These are phyloP conservation scores for Halcyon leucocephala DNA, from an alignment of 2,797 vertebrate genomes.

Conservation along the genomic window DNA sequence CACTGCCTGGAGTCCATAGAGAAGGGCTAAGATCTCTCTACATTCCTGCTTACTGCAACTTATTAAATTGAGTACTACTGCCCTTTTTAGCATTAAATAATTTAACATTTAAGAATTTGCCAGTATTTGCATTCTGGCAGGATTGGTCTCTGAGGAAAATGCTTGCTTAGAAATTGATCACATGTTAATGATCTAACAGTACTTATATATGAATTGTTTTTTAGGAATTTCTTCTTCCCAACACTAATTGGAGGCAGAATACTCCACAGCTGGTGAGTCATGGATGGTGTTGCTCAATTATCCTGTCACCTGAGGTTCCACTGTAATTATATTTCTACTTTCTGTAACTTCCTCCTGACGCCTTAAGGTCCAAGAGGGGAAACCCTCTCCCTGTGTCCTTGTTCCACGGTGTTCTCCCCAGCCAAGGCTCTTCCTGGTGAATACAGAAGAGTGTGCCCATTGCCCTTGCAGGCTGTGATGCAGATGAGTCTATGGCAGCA, in stretches of 20 bases:
- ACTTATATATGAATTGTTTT: background rate
- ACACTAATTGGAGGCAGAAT: background rate
- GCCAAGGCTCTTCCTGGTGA: background rate
- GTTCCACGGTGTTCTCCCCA: fast-evolving
- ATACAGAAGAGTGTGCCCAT: fast-evolving
- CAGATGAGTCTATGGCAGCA: background rate
- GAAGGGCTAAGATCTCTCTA: background rate
- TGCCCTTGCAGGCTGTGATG: fast-evolving
- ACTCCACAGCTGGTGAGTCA: background rate
- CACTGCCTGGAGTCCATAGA: background rate
- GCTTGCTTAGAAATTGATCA: background rate
- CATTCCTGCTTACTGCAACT: background rate
- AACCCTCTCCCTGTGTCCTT: background rate
- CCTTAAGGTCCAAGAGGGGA: background rate
- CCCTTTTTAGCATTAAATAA: background rate
- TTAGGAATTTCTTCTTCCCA: background rate
- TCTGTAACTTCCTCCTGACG: background rate
- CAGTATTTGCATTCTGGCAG: background rate
- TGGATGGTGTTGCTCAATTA: fast-evolving
- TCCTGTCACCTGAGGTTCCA: background rate
- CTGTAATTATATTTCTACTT: background rate
- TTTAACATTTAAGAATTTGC: background rate
- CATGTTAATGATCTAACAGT: background rate
- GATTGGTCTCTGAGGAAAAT: background rate
- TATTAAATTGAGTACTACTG: background rate